Evolutionary conservation across 2,797 vertebrate genomes (phyloP).

Genomic region (Euphonia xanthogaster): DNA sequence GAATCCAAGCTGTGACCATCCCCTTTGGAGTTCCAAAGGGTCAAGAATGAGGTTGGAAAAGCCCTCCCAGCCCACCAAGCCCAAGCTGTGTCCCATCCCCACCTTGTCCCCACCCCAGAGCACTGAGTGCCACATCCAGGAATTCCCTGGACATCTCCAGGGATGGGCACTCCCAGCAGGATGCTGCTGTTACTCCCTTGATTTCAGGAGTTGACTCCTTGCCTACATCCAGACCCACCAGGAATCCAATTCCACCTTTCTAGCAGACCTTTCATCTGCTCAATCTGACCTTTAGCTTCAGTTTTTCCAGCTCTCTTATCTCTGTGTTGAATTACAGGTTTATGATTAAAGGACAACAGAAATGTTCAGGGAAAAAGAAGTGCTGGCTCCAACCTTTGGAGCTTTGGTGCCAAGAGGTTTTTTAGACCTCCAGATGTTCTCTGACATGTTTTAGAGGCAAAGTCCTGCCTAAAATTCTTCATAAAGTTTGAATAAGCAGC

Average conservation of each 20-base stretch:
- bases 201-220: not conserved
- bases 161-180: not conserved
- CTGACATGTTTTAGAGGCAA: not conserved
- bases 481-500: not conserved
- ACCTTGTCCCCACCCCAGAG: not conserved
- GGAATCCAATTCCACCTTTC: not conserved
- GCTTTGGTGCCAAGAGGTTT: not conserved
- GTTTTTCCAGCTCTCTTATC: slow-evolving; percentile 18
- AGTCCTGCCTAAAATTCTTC: not conserved
- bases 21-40: not conserved
- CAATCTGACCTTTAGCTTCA: slow-evolving; percentile 18
- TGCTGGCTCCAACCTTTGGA: not conserved
- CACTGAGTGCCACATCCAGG: rapidly evolving
- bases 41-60: not conserved
- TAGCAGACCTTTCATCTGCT: not conserved
- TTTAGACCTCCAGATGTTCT: not conserved
- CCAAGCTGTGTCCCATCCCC: not conserved
- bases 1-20: not conserved
- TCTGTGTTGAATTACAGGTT: slow-evolving; percentile 25
- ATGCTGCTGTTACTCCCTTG: not conserved
- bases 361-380: not conserved
- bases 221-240: not conserved
- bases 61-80: rapidly evolving
- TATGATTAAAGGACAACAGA: slow-evolving; percentile 26
- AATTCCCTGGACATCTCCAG: not conserved